These are phyloP conservation scores for Drosophila percnosoma DNA, from an alignment of 2,888 invertebrate genomes.

Conservation along the genomic window DNA sequence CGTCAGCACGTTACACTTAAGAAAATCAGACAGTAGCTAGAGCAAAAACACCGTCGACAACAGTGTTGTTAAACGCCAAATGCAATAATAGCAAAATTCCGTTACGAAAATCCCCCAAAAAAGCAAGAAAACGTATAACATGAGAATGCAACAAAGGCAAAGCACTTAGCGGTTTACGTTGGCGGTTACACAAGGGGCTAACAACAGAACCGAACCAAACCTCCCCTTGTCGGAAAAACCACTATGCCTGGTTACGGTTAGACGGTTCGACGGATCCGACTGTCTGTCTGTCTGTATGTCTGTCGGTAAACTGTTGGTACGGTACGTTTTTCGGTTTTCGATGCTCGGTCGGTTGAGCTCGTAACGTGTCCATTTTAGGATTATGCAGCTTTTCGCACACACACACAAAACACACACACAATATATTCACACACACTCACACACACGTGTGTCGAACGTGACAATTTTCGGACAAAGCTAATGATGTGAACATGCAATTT, in stretches of 20 bases:
- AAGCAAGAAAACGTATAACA: background rate
- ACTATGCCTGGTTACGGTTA: slow-evolving; percentile 36
- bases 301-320: slow-evolving; percentile 19
- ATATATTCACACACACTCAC: background rate
- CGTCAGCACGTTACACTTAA: slow-evolving; percentile 65
- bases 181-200: slow-evolving; percentile 43
- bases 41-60: slow-evolving; percentile 22
- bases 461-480: slow-evolving; percentile 75
- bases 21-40: slow-evolving; percentile 40
- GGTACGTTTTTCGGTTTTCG: slow-evolving; percentile 28
- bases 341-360: slow-evolving; percentile 10
- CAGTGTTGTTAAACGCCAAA: slow-evolving; percentile 64
- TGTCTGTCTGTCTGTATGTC: background rate
- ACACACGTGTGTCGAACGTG: slow-evolving; percentile 60
- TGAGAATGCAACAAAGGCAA: slow-evolving; percentile 62
- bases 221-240: slow-evolving; percentile 3
- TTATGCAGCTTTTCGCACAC: slow-evolving; percentile 63
- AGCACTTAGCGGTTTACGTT: slow-evolving; percentile 69
- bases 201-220: background rate
- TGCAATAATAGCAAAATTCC: slow-evolving; percentile 67
- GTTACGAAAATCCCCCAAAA: slow-evolving; percentile 35
- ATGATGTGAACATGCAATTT: slow-evolving; percentile 72
- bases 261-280: slow-evolving; percentile 17
- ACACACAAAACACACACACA: too few relatives aligned
- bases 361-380: slow-evolving; percentile 40